A percentile compares a stretch with the other conserved stretches of the same genome.
Conservation (phyloP, 2,113 vertebrate species). For the Lamprologus speciosus region DNA sequence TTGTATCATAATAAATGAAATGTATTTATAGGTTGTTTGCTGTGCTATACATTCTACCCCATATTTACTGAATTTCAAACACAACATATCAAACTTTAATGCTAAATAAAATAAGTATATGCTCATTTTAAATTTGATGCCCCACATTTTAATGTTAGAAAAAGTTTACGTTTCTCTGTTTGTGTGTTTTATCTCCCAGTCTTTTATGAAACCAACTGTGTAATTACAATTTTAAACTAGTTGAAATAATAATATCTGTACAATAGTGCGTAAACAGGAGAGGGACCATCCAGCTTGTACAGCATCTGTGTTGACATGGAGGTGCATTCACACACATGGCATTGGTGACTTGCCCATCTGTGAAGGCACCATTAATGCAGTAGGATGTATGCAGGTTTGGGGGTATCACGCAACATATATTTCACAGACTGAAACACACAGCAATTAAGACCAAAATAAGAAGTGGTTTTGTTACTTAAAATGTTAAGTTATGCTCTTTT, state of each 20-base stretch:
- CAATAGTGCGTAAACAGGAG: neutral
- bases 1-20: neutral
- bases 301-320: neutral
- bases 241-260: neutral
- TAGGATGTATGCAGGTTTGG: neutral
- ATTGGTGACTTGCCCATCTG: neutral
- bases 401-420: rapidly evolving
- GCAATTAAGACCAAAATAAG: neutral
- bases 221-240: neutral
- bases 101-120: neutral
- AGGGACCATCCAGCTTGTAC: neutral
- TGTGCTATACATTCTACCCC: neutral
- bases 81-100: neutral
- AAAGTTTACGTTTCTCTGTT: rapidly evolving
- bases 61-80: neutral
- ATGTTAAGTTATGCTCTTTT: neutral
- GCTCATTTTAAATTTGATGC: neutral
- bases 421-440: neutral
- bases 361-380: neutral
- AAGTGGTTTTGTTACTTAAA: neutral
- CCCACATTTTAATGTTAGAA: neutral
- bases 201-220: neutral
- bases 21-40: neutral
- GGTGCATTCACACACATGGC: neutral
- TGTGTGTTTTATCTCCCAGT: neutral